Conservation (phyloP, 2,888 invertebrate species). For the Nebria salina region DNA sequence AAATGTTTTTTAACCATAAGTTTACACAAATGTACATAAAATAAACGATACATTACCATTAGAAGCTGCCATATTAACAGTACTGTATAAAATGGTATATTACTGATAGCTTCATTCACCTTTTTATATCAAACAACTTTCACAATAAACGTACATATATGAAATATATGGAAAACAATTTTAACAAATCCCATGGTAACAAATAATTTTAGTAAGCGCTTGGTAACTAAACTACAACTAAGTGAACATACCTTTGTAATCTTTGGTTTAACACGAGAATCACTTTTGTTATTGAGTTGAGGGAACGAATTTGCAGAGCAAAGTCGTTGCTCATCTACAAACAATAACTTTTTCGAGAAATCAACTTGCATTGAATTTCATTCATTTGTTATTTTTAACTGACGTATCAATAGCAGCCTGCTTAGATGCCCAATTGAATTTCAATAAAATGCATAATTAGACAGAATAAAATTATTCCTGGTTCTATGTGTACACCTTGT, state of each 20-base stretch:
- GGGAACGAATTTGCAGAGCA: too few relatives aligned
- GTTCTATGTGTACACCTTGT: too few relatives aligned
- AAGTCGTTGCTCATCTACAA: too few relatives aligned
- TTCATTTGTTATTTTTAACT: neutral
- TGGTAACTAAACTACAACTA: neutral
- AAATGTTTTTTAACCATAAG: neutral
- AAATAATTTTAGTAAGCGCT: neutral
- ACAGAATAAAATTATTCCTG: too few relatives aligned
- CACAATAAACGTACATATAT: neutral
- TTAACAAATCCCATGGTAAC: slow-evolving; percentile 1
- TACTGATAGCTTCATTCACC: neutral
- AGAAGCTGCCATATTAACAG: neutral
- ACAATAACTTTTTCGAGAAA: neutral
- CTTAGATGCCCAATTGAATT: neutral
- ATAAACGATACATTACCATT: neutral
- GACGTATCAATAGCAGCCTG: neutral
- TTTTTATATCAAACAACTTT: neutral
- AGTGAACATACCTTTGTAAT: neutral
- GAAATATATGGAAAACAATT: neutral
- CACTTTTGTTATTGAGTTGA: too few relatives aligned
- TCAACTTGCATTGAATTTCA: neutral
- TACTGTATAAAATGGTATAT: neutral
- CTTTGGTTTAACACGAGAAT: too few relatives aligned
- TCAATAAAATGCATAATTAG: too few relatives aligned
- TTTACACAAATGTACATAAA: neutral